Evolutionary conservation across 2,797 vertebrate genomes (phyloP).

Genomic region (Limosa lapponica): DNA sequence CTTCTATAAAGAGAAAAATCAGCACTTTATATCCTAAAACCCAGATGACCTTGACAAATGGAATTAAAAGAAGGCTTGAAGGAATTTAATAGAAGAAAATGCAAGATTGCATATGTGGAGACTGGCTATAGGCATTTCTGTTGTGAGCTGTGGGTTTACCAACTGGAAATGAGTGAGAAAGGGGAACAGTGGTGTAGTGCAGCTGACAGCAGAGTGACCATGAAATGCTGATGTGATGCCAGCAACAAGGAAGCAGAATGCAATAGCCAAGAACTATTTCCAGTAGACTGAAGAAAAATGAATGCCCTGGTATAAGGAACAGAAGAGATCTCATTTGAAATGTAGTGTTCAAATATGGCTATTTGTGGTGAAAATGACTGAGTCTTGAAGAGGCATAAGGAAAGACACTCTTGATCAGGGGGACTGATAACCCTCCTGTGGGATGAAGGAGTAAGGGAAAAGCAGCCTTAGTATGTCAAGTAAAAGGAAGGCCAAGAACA

Average conservation of each 20-base stretch:
- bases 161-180: background rate
- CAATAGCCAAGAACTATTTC: background rate
- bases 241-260: background rate
- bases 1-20: background rate
- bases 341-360: background rate
- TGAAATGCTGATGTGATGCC: background rate
- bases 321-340: background rate
- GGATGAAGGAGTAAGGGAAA: background rate
- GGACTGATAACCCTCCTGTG: background rate
- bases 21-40: background rate
- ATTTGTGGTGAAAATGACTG: background rate
- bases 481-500: background rate
- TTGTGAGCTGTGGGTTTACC: background rate
- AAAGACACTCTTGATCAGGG: background rate
- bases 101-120: background rate
- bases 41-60: background rate
- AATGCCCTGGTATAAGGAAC: background rate
- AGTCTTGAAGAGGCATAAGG: background rate
- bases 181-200: background rate
- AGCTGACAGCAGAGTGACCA: background rate
- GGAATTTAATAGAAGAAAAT: background rate
- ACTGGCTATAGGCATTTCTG: background rate
- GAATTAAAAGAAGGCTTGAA: background rate
- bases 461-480: background rate
- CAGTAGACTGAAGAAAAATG: background rate